Evolutionary conservation across 2,113 vertebrate genomes (phyloP).

Genomic region (Pangasianodon hypophthalmus): DNA sequence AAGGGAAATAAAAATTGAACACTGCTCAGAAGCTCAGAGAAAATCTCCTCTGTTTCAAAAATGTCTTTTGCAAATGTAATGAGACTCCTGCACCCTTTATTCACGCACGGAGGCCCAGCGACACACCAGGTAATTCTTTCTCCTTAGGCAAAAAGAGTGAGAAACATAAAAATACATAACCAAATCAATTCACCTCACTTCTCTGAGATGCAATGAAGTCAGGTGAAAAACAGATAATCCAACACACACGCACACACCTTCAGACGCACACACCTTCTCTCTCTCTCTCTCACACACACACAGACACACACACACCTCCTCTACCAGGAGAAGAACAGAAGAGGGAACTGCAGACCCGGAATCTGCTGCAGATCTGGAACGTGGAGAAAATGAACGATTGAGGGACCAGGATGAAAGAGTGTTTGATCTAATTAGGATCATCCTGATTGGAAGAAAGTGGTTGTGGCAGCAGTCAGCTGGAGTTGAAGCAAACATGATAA

Average conservation of each 20-base stretch:
- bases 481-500: slow-evolving; percentile 49
- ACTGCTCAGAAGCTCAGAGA: slow-evolving; percentile 16
- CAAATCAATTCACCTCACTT: slow-evolving; percentile 63
- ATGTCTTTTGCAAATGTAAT: slow-evolving; percentile 59
- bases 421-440: slow-evolving; percentile 59
- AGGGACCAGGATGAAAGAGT: slow-evolving; percentile 26
- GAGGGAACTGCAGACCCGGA: neutral
- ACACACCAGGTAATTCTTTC: slow-evolving; percentile 52
- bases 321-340: slow-evolving; percentile 12
- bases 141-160: slow-evolving; percentile 55
- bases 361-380: slow-evolving; percentile 15
- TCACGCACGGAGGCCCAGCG: slow-evolving; percentile 41
- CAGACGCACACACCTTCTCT: neutral
- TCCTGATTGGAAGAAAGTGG: slow-evolving; percentile 49
- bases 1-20: slow-evolving; percentile 49
- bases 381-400: slow-evolving; percentile 35
- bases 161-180: slow-evolving; percentile 58
- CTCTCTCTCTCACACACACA: no score
- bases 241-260: neutral
- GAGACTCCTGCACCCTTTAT: slow-evolving; percentile 50
- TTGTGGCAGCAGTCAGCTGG: slow-evolving; percentile 57
- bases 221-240: slow-evolving; percentile 31
- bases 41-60: slow-evolving; percentile 43
- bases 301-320: neutral
- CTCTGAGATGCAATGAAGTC: slow-evolving; percentile 35